Evolutionary conservation across 2,113 vertebrate genomes (phyloP).

Genomic region (Bubo blakistoni): DNA sequence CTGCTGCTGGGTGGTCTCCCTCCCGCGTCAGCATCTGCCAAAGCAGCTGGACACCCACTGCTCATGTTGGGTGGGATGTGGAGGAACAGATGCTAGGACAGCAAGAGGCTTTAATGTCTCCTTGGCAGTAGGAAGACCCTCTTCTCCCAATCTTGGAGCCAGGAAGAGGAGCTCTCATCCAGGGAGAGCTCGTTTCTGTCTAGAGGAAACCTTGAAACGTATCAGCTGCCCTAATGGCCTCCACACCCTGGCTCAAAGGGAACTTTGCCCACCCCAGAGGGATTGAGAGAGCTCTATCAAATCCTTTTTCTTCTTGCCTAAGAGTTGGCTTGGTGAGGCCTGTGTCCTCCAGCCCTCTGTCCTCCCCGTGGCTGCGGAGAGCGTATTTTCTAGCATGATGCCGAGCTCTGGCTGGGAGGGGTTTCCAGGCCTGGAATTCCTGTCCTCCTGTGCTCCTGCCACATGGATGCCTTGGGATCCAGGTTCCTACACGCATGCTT

Average conservation of each 20-base stretch:
- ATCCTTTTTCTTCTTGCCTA: not conserved
- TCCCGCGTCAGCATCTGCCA: not conserved
- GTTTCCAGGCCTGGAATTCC: not conserved
- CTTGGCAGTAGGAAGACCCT: not conserved
- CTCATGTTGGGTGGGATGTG: not conserved
- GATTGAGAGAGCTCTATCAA: not conserved
- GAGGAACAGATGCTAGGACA: not conserved
- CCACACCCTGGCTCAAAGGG: not conserved
- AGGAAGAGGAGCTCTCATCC: not conserved
- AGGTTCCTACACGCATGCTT: not conserved
- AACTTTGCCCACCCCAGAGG: not conserved
- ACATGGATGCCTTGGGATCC: not conserved
- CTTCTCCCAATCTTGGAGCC: not conserved
- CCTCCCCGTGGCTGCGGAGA: not conserved
- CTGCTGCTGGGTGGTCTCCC: not conserved
- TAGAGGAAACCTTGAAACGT: not conserved
- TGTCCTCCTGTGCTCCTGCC: not conserved
- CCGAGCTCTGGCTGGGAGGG: not conserved
- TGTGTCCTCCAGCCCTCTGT: not conserved
- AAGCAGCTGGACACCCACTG: not conserved
- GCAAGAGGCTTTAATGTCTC: not conserved
- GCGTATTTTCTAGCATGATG: not conserved
- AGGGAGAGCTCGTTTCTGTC: not conserved
- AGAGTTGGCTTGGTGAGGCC: not conserved
- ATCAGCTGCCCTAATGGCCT: not conserved